Base-by-base conservation (phyloP, 1,140 invertebrate species). In the Diploscapter pachys region DNA sequence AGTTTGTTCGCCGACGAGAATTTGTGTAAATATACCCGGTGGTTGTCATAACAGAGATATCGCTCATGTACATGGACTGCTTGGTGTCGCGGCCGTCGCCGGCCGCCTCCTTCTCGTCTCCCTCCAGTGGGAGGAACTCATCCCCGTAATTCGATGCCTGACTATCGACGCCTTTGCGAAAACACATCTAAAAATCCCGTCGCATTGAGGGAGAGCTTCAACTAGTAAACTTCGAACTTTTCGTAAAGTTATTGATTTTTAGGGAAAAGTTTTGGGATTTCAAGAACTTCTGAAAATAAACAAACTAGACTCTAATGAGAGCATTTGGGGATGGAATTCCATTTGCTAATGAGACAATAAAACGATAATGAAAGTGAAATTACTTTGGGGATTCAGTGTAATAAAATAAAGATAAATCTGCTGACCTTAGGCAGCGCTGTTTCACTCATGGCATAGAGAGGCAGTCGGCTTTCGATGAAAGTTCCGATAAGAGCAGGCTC, bases 101-200 rank as follows among this genome's bases (percentile, higher is more conserved):
- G 49, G 51, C 73, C 4, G 72, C 3, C 5, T 51, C 8, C 5
- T 48, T 71, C 4, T 63, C 70, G 53, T 74, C 70, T 13, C 76
- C 74, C 64, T 76, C 65, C 4, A 76, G 63, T 31, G 31, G 31
- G 31, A 31, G 31, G 31, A 31, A 1, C 31, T 31, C 31, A 31
- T 31, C 31, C 9, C 66, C 66, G 5, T 52, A 51, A 52, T 6
- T 53, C 49, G 74, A 76, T 5, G 74, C 64, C 59, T 73, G 72
- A 69, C 74, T 76, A 50, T 76, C 74, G 63, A 63, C 67, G 51
- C 52, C 65, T 53, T 77, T 64, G 74, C 11, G 62, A 48, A 72
- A 56, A 55, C 55, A 77, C n/a, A 77, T 62, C 74, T 55, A 55
- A 62, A 54, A 59, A 52, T 6, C 50, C 55, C 31, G 76, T 66